Evolutionary conservation across 1,140 invertebrate species (phyloP), one percentile per base, ranked within the genome.

Genomic region (Dendrolimus punctatus): DNA sequence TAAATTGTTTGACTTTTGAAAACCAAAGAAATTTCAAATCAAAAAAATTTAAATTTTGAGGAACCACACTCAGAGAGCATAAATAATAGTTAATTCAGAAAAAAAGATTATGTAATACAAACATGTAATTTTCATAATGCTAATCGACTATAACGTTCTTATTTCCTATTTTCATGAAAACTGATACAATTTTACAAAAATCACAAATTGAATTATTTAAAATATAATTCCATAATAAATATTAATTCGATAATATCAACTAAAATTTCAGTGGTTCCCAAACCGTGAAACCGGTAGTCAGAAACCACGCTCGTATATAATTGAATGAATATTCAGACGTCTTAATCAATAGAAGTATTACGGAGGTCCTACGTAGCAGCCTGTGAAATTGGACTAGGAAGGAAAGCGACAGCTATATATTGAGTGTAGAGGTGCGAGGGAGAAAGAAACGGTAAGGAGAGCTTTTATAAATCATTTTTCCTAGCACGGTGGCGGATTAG

Each of bases 381-480:
- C 78, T 84, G 79, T 85, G 76, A 82, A 85, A 85, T 85, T 85
- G 76, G 81, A 82, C 76, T 80, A 62, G 60, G 71, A 71, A 45
- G 47, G 73, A 78, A 9, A 59, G 62, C 53, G 76, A 82, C 40
- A 46, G 62, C 46, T n/a, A 49, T 63, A 75, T 60, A 38, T 23
- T 23, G 23, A 23, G 23, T 1, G n/a, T 39, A 49, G 43, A 8
- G 10, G 6, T 8, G 6, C 44, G 39, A 6, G 76, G 49, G 60
- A 1, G 58, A 76, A 50, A 59, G 76, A 64, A 76, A 76, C 36
- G 53, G 55, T 40, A 44, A 58, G 48, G 64, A 65, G 66, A 63
- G 78, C 68, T 85, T 85, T 85, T 82, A 81, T 82, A 85, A 85
- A 82, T 85, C 77, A 85, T 85, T 85, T 85, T 82, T 82, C 76